Conservation (phyloP, 1,140 invertebrate genomes). For the Papilio polyxenes region DNA sequence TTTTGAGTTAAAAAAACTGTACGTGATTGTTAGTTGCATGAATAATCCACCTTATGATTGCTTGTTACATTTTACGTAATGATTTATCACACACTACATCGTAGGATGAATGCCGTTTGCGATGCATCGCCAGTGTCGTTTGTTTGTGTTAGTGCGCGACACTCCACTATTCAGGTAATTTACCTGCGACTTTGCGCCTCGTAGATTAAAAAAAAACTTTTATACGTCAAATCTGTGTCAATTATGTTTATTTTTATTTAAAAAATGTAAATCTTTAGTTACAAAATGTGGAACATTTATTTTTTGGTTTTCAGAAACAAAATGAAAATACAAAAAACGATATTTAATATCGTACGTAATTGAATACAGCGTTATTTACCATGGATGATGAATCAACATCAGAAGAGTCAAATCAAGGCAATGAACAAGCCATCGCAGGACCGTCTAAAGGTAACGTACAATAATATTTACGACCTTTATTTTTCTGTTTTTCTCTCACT, state of each 20-base stretch:
- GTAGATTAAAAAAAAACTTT: slow-evolving; percentile 31
- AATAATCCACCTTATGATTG: slow-evolving; percentile 41
- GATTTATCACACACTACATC: slow-evolving; percentile 49
- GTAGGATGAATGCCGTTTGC: slow-evolving; percentile 32
- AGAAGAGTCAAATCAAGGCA: slow-evolving; percentile 28
- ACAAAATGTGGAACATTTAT: neutral
- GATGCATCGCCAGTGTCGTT: slow-evolving; percentile 34
- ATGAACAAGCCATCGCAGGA: slow-evolving; percentile 23
- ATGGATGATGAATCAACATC: slow-evolving; percentile 34
- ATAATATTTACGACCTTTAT: too few relatives aligned
- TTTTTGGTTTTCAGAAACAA: slow-evolving; percentile 28
- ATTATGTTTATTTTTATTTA: slow-evolving; percentile 10
- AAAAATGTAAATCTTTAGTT: slow-evolving; percentile 7
- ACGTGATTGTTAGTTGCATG: slow-evolving; percentile 35
- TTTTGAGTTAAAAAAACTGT: neutral
- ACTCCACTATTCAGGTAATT: slow-evolving; percentile 36
- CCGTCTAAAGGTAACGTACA: slow-evolving; percentile 28
- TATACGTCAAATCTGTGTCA: slow-evolving; percentile 31
- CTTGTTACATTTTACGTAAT: slow-evolving; percentile 50
- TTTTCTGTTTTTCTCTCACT: too few relatives aligned
- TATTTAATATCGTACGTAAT: neutral
- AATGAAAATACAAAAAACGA: neutral
- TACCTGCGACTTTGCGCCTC: slow-evolving; percentile 27
- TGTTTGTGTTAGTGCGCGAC: slow-evolving; percentile 35
- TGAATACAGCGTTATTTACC: neutral